Conservation (phyloP, 2,113 vertebrate genomes). For the Alouatta palliata region DNA sequence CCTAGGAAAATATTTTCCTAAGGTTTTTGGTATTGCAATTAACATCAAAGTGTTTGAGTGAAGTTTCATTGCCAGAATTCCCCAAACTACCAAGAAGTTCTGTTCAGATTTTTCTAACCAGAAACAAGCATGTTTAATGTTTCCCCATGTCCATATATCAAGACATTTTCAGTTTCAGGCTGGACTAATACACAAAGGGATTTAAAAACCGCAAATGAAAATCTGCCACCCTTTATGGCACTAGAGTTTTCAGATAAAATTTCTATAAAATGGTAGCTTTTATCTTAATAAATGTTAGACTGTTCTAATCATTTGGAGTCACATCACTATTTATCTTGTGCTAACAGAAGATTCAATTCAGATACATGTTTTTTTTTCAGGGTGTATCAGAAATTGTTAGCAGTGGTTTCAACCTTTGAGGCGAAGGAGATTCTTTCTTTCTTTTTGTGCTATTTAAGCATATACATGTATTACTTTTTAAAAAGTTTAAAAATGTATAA, state of each 20-base stretch:
- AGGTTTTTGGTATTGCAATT: neutral
- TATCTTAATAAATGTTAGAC: neutral
- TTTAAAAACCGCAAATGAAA: neutral
- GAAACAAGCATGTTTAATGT: neutral
- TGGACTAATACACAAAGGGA: neutral
- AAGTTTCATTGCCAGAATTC: neutral
- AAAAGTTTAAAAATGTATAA: neutral
- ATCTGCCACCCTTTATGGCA: neutral
- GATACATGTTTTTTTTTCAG: neutral
- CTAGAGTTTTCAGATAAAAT: conserved; percentile 20
- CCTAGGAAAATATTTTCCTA: neutral
- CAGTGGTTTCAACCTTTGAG: neutral
- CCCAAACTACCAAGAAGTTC: neutral
- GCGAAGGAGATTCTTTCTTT: neutral
- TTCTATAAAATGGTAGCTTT: neutral
- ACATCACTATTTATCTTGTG: neutral
- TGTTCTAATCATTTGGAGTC: neutral
- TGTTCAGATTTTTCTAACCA: neutral
- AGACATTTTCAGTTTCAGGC: neutral
- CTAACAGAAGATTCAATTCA: neutral
- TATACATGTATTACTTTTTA: neutral
- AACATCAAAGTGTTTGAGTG: neutral
- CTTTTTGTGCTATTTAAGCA: neutral
- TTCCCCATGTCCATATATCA: neutral
- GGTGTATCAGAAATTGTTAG: neutral